Percentiles rank a stretch among this genome's conserved stretches.
These are phyloP conservation scores for Echinarachnius parma DNA, from an alignment of 53 echinoderm and acorn worm species.

Conservation along the genomic window DNA sequence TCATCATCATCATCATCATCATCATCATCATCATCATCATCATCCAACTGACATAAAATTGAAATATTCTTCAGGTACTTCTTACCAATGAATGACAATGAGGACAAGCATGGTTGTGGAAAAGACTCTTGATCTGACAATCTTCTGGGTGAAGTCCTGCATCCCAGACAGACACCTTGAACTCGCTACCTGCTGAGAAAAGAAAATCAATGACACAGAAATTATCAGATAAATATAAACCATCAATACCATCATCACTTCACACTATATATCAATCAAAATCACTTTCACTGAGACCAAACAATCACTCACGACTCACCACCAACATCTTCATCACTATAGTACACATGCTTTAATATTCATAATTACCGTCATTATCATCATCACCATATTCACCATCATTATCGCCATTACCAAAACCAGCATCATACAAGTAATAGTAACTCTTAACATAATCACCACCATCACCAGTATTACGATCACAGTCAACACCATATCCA, in stretches of 20 bases:
- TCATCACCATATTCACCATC: background rate
- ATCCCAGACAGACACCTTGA: slow-evolving; percentile 64
- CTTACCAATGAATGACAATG: slow-evolving; percentile 88
- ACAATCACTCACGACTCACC: no score
- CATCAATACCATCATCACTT: no score
- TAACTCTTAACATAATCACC: background rate
- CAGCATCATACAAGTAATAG: background rate
- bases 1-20: no score
- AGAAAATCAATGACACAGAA: no score
- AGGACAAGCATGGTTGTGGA: slow-evolving; percentile 64
- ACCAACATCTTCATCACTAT: background rate
- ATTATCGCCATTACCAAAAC: background rate
- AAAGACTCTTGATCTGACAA: slow-evolving; percentile 66
- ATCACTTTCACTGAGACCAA: no score
- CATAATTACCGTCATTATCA: background rate
- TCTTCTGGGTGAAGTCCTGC: slow-evolving; percentile 53
- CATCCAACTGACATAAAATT: background rate
- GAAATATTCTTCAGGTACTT: background rate
- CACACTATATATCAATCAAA: no score
- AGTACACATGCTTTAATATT: no score
- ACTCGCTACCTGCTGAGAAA: slow-evolving; percentile 42
- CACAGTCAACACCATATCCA: background rate
- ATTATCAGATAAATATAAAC: no score
- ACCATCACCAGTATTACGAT: background rate
- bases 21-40: no score